Evolutionary conservation across 2,888 invertebrate species (phyloP).

Genomic region (Itoplectis maculator): DNA sequence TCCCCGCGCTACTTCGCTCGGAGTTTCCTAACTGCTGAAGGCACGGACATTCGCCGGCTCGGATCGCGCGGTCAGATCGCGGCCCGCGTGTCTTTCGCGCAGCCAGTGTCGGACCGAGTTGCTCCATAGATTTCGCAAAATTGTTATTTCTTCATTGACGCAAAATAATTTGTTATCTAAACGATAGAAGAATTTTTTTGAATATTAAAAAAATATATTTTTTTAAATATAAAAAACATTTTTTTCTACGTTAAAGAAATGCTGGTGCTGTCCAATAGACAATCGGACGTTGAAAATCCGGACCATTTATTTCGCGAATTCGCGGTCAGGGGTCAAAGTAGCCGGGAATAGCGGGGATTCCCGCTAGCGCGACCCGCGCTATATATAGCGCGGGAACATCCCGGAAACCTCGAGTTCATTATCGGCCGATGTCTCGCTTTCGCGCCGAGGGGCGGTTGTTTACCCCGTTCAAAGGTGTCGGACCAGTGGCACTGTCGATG

Average conservation of each 20-base stretch:
- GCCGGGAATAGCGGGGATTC: conserved; percentile 13
- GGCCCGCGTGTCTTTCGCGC: not conserved
- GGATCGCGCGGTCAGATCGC: conserved; percentile 32
- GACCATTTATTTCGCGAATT: not conserved
- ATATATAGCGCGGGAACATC: no score
- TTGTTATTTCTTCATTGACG: no score
- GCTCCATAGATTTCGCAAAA: not conserved
- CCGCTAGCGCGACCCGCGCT: conserved; percentile 44
- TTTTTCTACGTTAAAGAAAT: no score
- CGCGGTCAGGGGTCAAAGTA: conserved; percentile 26
- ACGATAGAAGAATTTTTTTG: no score
- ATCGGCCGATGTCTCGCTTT: conserved; percentile 57
- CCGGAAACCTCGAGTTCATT: conserved; percentile 57
- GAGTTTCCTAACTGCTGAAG: conserved; percentile 82
- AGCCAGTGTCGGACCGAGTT: not conserved
- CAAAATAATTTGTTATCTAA: no score
- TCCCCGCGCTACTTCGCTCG: conserved; percentile 80
- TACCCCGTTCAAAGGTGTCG: conserved; percentile 74
- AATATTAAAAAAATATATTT: no score
- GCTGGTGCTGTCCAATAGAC: not conserved
- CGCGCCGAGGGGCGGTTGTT: conserved; percentile 72
- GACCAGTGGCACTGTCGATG: conserved; percentile 74
- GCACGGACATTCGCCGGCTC: conserved; percentile 72
- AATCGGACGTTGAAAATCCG: not conserved
- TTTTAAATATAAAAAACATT: no score